Percentiles rank a stretch among this genome's conserved stretches.
Conservation (phyloP, 1,140 invertebrate species). For the Dendroctonus ponderosae region DNA sequence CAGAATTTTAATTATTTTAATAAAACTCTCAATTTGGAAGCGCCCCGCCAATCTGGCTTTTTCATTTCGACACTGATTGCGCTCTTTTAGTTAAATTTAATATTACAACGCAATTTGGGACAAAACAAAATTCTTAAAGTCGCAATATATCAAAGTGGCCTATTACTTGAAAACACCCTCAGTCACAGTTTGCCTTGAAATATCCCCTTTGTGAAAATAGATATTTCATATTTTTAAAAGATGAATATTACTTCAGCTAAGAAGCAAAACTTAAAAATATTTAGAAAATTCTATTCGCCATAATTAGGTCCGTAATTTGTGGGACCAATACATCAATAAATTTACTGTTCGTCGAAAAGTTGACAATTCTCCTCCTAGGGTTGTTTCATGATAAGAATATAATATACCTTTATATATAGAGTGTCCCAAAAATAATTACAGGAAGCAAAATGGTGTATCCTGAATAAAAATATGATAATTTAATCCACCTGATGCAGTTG, state of each 20-base stretch:
- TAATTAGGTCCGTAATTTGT: background rate
- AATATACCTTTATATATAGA: no score
- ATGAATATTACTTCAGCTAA: no score
- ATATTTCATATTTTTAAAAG: conserved; percentile 7
- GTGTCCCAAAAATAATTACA: no score
- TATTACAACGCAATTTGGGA: conserved; percentile 13
- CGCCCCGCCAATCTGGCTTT: conserved; percentile 10
- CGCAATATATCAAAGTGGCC: conserved; percentile 20
- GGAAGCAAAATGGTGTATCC: no score
- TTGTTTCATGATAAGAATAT: no score
- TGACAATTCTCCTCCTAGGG: no score
- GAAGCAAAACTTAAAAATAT: background rate
- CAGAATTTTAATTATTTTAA: conserved; percentile 9
- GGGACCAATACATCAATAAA: background rate
- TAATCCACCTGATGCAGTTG: no score
- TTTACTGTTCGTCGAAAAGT: no score
- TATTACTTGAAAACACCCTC: conserved; percentile 14
- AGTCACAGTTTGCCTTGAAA: conserved; percentile 12
- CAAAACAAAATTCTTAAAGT: conserved; percentile 19
- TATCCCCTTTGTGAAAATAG: conserved; percentile 11
- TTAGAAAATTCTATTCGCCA: background rate
- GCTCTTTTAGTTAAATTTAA: conserved; percentile 19
- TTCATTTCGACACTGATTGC: conserved; percentile 17
- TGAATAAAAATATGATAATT: no score
- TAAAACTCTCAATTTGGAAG: background rate